phyloP scores from a whole-genome alignment of 2,888 invertebrate genomes.

The Aproaerema taeniolella region DNA sequence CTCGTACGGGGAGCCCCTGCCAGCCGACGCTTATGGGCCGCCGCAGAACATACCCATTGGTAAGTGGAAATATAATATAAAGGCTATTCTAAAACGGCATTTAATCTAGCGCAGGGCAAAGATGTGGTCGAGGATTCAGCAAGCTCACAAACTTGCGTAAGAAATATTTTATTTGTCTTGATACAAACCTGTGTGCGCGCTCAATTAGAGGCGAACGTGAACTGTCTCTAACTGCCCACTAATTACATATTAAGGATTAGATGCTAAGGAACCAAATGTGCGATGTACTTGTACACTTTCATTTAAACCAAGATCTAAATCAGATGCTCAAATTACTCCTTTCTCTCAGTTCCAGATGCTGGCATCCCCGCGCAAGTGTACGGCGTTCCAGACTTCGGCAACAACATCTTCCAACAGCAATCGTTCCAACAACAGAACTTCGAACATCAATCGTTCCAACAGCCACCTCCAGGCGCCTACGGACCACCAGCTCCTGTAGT shows the following conservation, averaged over 20 bases:
- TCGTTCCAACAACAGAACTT: conserved; percentile 20
- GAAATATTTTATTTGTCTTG: not conserved
- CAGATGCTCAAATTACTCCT: no score
- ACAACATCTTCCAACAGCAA: conserved; percentile 25
- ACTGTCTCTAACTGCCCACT: no score
- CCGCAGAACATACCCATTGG: conserved; percentile 50
- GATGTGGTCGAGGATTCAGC: no score
- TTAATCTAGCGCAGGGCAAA: not conserved
- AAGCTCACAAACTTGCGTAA: not conserved
- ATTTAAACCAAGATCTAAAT: no score
- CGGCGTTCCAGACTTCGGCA: conserved; percentile 70
- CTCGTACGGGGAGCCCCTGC: conserved; percentile 74
- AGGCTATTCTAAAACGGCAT: no score
- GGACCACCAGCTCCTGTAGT: conserved; percentile 70
- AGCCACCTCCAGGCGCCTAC: conserved; percentile 59
- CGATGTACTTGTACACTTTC: no score
- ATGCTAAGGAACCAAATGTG: no score
- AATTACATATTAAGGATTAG: no score
- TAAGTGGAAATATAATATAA: no score
- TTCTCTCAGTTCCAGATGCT: conserved; percentile 56
- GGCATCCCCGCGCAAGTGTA: conserved; percentile 73
- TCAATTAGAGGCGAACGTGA: no score
- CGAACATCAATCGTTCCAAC: conserved; percentile 32
- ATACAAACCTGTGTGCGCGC: no score
- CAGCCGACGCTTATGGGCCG: conserved; percentile 72